phyloP scores from a whole-genome alignment of 2,797 vertebrate genomes.

The Buphagus erythrorhynchus region DNA sequence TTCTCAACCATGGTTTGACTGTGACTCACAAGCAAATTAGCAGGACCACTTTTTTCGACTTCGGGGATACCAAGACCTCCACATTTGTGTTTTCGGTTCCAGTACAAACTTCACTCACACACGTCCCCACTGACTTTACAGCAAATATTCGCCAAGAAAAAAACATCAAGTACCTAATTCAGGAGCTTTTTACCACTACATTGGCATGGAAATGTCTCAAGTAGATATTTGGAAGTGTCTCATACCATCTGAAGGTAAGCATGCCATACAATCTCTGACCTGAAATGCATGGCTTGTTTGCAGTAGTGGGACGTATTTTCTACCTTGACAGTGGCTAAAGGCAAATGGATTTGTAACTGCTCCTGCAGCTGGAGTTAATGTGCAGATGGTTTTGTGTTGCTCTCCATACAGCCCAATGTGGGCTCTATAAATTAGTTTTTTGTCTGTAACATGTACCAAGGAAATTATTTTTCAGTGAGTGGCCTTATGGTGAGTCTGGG shows the following conservation, averaged over 20 bases:
- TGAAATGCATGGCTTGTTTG: neutral
- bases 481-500: neutral
- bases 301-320: neutral
- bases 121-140: neutral
- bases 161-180: neutral
- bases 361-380: neutral
- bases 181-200: neutral
- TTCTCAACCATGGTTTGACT: neutral
- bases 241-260: neutral
- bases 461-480: neutral
- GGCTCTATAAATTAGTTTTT: neutral
- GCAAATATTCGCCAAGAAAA: neutral
- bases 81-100: neutral
- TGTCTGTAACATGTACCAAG: neutral
- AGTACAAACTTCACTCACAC: neutral
- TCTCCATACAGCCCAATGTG: neutral
- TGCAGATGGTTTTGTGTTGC: neutral
- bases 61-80: neutral
- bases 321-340: neutral
- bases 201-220: neutral
- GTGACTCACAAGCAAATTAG: neutral
- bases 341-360: neutral
- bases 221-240: neutral
- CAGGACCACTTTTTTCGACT: neutral
- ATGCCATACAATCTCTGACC: neutral